These are phyloP conservation scores for Umimayanthus chanpuru DNA, from an alignment of 92 coral and sea anemone genomes.

Conservation along the genomic window DNA sequence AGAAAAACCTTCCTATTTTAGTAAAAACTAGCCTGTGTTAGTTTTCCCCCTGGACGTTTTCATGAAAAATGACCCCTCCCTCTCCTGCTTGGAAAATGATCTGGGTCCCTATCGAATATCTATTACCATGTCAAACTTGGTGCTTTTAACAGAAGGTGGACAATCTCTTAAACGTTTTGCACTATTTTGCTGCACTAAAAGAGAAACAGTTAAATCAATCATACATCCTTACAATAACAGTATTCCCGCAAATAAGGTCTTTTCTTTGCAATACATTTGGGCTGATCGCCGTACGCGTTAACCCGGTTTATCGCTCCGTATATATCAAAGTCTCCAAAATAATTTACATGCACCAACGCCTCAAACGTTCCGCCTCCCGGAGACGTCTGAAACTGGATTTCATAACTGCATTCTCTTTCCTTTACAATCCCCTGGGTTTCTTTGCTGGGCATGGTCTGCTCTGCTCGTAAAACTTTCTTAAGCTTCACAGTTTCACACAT, in stretches of 20 bases:
- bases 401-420: conserved; percentile 60
- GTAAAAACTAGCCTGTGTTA: too few relatives aligned
- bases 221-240: conserved; percentile 49
- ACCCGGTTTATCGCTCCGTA: conserved; percentile 47
- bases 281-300: conserved; percentile 55
- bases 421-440: conserved; percentile 1
- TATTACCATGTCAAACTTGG: too few relatives aligned
- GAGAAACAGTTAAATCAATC: background rate
- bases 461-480: conserved; percentile 34
- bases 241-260: conserved; percentile 59
- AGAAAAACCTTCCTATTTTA: too few relatives aligned
- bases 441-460: conserved; percentile 41
- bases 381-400: conserved; percentile 63
- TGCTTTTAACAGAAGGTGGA: too few relatives aligned
- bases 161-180: too few relatives aligned
- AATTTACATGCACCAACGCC: conserved; percentile 36
- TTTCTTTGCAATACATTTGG: conserved; percentile 52
- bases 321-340: conserved; percentile 29
- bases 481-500: conserved; percentile 17
- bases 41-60: too few relatives aligned
- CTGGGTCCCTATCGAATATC: too few relatives aligned
- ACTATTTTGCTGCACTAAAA: too few relatives aligned
- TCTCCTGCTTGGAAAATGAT: too few relatives aligned
- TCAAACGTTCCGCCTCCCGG: conserved; percentile 74
- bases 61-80: too few relatives aligned